Evolutionary conservation across 2,888 invertebrate genomes (phyloP).

Genomic region (Megalurothrips usitatus): DNA sequence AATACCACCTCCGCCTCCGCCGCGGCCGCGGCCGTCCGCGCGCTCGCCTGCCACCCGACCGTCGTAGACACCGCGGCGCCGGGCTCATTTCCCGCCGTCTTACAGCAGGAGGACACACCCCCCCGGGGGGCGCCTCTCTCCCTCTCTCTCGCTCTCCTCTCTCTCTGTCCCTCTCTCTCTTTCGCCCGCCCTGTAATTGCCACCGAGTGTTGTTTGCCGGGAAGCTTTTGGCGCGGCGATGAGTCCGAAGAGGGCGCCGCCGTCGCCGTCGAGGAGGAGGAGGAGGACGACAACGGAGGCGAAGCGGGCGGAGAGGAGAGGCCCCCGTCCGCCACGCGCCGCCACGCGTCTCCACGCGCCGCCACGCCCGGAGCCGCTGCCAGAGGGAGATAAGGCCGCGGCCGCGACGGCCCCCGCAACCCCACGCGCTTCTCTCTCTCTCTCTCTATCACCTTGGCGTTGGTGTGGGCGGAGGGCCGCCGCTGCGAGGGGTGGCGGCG

Average conservation of each 20-base stretch:
- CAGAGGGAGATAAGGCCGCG: background rate
- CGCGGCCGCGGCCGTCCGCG: no score
- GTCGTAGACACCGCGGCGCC: background rate
- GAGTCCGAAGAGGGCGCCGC: no score
- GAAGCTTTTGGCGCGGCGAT: no score
- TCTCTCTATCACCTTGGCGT: background rate
- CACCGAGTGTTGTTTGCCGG: no score
- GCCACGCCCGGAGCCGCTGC: background rate
- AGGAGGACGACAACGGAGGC: no score
- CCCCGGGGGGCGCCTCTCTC: background rate
- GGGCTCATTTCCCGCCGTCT: background rate
- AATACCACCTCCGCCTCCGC: no score
- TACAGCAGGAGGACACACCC: no score
- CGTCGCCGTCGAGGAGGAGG: no score
- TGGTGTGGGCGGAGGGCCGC: background rate
- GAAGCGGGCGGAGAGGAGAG: no score
- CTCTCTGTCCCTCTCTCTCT: background rate
- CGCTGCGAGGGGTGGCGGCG: no score
- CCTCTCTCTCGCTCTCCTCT: background rate
- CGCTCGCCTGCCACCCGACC: background rate
- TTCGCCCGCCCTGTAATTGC: background rate
- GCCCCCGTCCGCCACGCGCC: background rate
- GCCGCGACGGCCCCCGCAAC: background rate
- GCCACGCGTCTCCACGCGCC: background rate
- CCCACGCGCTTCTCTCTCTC: background rate